Evolutionary conservation across 2,797 vertebrate genomes (phyloP).

Genomic region (Neostethus bicornis): DNA sequence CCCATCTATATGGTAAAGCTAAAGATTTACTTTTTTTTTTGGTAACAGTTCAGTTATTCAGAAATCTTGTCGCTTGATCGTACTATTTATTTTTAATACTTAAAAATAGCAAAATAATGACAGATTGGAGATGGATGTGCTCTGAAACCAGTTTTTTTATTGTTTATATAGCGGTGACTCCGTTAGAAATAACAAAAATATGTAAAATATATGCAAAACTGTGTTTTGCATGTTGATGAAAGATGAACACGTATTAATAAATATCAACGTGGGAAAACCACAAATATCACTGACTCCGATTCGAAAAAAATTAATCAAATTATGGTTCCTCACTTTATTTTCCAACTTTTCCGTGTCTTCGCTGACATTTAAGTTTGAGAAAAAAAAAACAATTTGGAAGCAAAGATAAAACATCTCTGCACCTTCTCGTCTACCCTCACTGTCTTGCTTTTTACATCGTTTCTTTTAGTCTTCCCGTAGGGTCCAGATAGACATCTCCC

Average conservation of each 20-base stretch:
- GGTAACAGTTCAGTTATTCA: too few species aligned
- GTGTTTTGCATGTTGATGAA: not conserved
- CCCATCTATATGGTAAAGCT: too few species aligned
- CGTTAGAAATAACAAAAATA: too few species aligned
- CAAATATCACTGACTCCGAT: not conserved
- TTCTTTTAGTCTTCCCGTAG: constrained; percentile 54
- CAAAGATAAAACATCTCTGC: constrained; percentile 41
- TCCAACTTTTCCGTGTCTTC: not conserved
- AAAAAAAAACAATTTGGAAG: constrained; percentile 35
- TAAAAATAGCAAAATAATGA: not conserved
- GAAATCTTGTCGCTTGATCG: too few species aligned
- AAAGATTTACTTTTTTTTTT: too few species aligned
- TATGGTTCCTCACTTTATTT: constrained; percentile 3
- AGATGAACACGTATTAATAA: not conserved
- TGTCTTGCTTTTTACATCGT: constrained; percentile 30
- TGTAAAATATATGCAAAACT: not conserved
- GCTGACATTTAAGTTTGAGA: constrained; percentile 7
- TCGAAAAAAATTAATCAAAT: not conserved
- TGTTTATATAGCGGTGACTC: not conserved
- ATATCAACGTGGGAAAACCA: not conserved
- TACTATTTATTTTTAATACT: too few species aligned
- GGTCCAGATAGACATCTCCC: constrained; percentile 72
- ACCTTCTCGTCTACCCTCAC: constrained; percentile 11
- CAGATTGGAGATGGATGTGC: not conserved
- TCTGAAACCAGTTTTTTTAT: not conserved